Evolutionary conservation across 2,113 vertebrate genomes (phyloP).

Genomic region (Anas platyrhynchos): DNA sequence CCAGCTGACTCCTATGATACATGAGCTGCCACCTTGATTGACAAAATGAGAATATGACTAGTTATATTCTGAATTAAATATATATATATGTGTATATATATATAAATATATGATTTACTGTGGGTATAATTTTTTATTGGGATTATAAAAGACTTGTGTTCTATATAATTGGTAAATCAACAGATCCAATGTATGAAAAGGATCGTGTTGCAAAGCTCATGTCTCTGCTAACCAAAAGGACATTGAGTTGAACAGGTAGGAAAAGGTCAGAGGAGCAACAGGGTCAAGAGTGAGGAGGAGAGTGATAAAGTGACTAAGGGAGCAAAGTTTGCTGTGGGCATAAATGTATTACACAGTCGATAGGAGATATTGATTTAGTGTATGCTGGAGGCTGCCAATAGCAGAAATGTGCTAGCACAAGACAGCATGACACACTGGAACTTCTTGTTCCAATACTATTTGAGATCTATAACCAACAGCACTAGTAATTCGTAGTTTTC

Average conservation of each 20-base stretch:
- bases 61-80: neutral
- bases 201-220: neutral
- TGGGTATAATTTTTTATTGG: neutral
- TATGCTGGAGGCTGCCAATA: neutral
- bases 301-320: neutral
- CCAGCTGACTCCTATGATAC: neutral
- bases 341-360: neutral
- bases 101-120: neutral
- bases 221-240: neutral
- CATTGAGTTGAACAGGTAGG: neutral
- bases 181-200: neutral
- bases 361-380: neutral
- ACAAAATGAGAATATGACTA: neutral
- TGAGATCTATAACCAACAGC: neutral
- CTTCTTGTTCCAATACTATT: neutral
- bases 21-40: neutral
- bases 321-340: neutral
- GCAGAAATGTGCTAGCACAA: neutral
- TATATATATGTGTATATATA: too few relatives aligned
- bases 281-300: rapidly evolving
- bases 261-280: neutral
- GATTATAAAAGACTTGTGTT: neutral
- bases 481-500: neutral
- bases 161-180: neutral
- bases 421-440: neutral